phyloP scores from a whole-genome alignment of 2,797 vertebrate species.

The Emydoidea blandingii region DNA sequence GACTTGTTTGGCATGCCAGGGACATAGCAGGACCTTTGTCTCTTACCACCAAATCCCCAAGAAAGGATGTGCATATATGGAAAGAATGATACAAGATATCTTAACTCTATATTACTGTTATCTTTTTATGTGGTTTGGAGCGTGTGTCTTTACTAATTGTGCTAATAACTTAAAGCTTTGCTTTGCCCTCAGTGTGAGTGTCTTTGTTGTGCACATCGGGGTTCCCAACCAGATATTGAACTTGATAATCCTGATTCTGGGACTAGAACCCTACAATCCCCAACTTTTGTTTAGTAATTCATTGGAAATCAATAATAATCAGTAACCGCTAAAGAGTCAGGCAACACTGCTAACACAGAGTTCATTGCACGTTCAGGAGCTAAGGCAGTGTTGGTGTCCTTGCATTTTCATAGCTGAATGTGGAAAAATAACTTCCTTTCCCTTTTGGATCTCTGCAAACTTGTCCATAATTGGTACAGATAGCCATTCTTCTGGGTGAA shows the following conservation, averaged over 20 bases:
- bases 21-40: too few species aligned
- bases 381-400: slow-evolving; percentile 2
- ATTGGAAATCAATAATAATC: too few species aligned
- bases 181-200: too few species aligned
- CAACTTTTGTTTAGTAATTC: too few species aligned
- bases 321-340: not conserved
- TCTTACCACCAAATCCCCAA: not conserved
- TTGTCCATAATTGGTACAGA: not conserved
- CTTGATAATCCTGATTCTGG: not conserved
- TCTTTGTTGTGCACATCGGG: not conserved
- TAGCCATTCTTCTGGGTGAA: not conserved
- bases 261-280: not conserved
- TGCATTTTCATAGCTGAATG: not conserved
- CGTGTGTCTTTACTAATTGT: too few species aligned
- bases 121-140: too few species aligned
- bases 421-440: slow-evolving; percentile 9
- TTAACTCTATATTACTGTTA: too few species aligned
- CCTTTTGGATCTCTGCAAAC: not conserved
- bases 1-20: not conserved
- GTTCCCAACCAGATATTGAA: not conserved
- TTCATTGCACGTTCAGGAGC: slow-evolving; percentile 1
- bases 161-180: too few species aligned
- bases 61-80: not conserved
- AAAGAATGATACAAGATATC: not conserved
- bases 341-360: not conserved